Evolutionary conservation across 2,888 invertebrate genomes (phyloP).

Genomic region (Tillus elongatus): DNA sequence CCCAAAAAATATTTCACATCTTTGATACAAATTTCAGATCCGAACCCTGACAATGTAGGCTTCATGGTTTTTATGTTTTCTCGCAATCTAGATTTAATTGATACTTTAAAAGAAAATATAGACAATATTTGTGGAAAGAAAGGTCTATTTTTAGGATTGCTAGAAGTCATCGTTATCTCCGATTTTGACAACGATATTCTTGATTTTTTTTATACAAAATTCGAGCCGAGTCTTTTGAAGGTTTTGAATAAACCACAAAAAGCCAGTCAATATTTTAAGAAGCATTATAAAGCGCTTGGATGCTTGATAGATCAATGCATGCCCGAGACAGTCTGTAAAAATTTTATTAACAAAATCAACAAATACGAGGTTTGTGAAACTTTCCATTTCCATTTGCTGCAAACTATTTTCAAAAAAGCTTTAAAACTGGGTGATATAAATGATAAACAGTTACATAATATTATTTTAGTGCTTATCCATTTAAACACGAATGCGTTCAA

Average conservation of each 20-base stretch:
- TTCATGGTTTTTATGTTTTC: slow-evolving; percentile 52
- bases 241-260: slow-evolving; percentile 61
- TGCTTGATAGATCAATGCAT: slow-evolving; percentile 53
- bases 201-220: slow-evolving; percentile 42
- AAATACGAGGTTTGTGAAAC: slow-evolving; percentile 55
- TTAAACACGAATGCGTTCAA: slow-evolving; percentile 45
- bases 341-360: slow-evolving; percentile 47
- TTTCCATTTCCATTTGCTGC: slow-evolving; percentile 50
- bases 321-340: slow-evolving; percentile 48
- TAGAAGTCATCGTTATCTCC: too few relatives aligned
- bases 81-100: slow-evolving; percentile 44
- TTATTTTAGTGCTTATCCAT: slow-evolving; percentile 49
- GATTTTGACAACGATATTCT: too few relatives aligned
- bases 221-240: slow-evolving; percentile 54
- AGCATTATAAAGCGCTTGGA: slow-evolving; percentile 50
- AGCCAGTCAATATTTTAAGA: slow-evolving; percentile 55
- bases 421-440: slow-evolving; percentile 35
- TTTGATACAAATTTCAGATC: slow-evolving; percentile 45
- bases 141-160: slow-evolving; percentile 52
- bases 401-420: slow-evolving; percentile 48
- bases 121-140: slow-evolving; percentile 48
- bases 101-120: slow-evolving; percentile 44
- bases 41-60: slow-evolving; percentile 50
- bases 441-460: slow-evolving; percentile 44
- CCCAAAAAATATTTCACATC: slow-evolving; percentile 47